These are phyloP conservation scores for Lepidurus apus DNA, from an alignment of 1,140 invertebrate species.

Conservation along the genomic window DNA sequence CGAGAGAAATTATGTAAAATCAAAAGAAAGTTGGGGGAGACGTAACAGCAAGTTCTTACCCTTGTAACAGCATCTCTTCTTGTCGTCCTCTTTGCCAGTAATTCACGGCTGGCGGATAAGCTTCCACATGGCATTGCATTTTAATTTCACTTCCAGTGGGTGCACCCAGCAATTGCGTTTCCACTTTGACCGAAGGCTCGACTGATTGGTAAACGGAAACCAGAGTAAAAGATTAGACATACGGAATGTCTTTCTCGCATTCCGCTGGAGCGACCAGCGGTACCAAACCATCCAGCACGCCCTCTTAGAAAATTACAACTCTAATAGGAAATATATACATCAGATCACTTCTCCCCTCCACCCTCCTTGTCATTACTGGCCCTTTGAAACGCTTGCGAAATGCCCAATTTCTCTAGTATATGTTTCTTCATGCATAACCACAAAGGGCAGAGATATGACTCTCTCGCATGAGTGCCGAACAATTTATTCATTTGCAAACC, in stretches of 20 bases:
- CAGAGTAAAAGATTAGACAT: background rate
- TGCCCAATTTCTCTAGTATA: background rate
- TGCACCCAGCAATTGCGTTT: slow-evolving; percentile 72
- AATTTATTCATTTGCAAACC: background rate
- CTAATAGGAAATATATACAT: too few species aligned
- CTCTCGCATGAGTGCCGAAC: background rate
- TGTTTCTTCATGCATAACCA: background rate
- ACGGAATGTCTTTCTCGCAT: too few species aligned
- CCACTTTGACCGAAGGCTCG: slow-evolving; percentile 70
- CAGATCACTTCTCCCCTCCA: too few species aligned
- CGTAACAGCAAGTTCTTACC: slow-evolving; percentile 51
- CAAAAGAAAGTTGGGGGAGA: background rate
- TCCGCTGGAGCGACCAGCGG: too few species aligned
- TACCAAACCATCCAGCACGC: too few species aligned
- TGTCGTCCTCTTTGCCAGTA: slow-evolving; percentile 73
- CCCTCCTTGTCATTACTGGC: background rate
- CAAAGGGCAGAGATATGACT: background rate
- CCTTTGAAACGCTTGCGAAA: background rate
- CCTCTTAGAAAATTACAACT: too few species aligned
- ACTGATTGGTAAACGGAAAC: slow-evolving; percentile 50
- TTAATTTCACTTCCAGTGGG: slow-evolving; percentile 72
- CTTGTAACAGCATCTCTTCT: slow-evolving; percentile 66
- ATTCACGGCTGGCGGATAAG: slow-evolving; percentile 74
- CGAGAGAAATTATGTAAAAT: too few species aligned
- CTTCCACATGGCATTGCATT: slow-evolving; percentile 72